Base-by-base conservation (phyloP, 2,113 vertebrate species). In the Phrynosoma platyrhinos region DNA sequence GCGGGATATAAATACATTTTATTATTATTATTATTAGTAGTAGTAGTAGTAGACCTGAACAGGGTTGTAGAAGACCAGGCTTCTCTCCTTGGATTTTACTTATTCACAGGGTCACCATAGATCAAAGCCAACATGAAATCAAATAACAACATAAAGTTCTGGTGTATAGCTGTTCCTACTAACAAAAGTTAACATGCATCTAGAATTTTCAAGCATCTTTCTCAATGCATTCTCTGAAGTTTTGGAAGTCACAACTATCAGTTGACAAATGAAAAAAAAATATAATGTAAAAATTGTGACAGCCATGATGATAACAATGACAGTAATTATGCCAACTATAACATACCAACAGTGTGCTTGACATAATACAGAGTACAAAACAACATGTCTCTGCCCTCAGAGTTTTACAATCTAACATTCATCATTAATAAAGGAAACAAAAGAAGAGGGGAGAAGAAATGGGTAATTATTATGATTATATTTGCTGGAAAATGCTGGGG, bases 231-330 rank as follows among this genome's bases (percentile, higher is more conserved):
- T 77, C 64, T 90, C 80, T 52, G 23, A 90, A 21, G 20, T 89
- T 81, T 88, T 87, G 81, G 87, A 32, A 68, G 32, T 36, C 10
- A 27, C 79, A 83, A 74, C 85, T 82, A 25, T 87, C 40, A 20
- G 53, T 72, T 86, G 85, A 71, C 78, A 92, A 78, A 25, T 84
- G 72, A 75, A 53, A 62, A 74, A 47, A 79, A 92, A 90, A 69
- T 82, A 72, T 80, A 87, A 68, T 52, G 82, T 77, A 90, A 62
- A 87, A 36, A 80, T 90, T 91, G 86, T 89, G 90, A 92, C 79
- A 88, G 81, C 92, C 86, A 79, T 72, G 91, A 66, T 62, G 92
- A 66, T 62, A 93, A 1, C 27, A 21, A 9, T 21, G 23, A 21
- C 40, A 76, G 75, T 76, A 36, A 23, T 9, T 5, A 47, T 76